phyloP scores from a whole-genome alignment of 2,113 vertebrate species.

The Xyrauchen texanus region DNA sequence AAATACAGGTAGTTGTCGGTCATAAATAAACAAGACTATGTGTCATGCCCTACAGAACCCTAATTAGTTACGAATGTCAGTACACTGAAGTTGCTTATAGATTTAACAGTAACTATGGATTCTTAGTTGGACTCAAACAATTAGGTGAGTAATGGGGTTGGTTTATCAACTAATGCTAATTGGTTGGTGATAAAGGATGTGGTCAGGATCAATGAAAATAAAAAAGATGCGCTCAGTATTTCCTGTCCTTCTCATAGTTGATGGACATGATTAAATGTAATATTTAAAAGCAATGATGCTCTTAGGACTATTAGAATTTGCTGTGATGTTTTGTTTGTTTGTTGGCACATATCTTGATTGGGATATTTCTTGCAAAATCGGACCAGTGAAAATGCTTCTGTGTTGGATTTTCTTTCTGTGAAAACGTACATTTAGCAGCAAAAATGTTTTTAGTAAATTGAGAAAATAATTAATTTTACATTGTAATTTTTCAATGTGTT shows the following conservation, averaged over 20 bases:
- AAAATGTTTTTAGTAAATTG: too few species aligned
- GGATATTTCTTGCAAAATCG: too few species aligned
- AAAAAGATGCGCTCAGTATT: slow-evolving; percentile 11
- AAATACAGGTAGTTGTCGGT: neutral
- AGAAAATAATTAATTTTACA: too few species aligned
- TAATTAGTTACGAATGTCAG: slow-evolving; percentile 52
- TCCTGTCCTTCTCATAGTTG: slow-evolving; percentile 3
- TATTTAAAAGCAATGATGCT: too few species aligned
- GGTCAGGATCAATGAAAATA: slow-evolving; percentile 24
- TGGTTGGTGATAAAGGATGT: slow-evolving; percentile 41
- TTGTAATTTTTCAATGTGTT: too few species aligned
- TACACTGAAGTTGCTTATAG: slow-evolving; percentile 48
- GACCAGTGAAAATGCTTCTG: too few species aligned
- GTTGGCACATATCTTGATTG: too few species aligned
- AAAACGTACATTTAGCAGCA: too few species aligned
- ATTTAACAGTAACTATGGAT: slow-evolving; percentile 57
- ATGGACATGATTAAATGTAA: neutral
- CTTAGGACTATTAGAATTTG: too few species aligned
- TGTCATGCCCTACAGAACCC: slow-evolving; percentile 44
- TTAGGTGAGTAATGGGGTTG: slow-evolving; percentile 41
- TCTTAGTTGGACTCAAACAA: slow-evolving; percentile 46
- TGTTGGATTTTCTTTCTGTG: too few species aligned
- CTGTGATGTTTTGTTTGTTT: too few species aligned
- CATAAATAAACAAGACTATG: slow-evolving; percentile 28
- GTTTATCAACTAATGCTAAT: slow-evolving; percentile 52